Percentiles rank a stretch among this genome's conserved stretches.
Conservation (phyloP, 2,797 vertebrate species). For the Agapornis canus region DNA sequence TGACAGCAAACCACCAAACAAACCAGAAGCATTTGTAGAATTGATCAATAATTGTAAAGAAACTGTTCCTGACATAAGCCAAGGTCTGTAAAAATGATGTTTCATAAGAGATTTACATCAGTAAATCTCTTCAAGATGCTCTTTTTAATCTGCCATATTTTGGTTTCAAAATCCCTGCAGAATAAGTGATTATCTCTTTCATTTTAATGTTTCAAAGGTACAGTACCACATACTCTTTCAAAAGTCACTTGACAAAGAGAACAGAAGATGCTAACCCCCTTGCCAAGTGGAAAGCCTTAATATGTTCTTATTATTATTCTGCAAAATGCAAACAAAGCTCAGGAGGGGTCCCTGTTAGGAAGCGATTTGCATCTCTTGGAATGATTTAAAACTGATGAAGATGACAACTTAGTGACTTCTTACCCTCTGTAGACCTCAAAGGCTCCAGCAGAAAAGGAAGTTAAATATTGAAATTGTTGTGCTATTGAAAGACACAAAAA, state of each 20-base stretch:
- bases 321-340: slow-evolving; percentile 51
- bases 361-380: slow-evolving; percentile 25
- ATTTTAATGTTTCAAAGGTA: not conserved
- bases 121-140: slow-evolving; percentile 37
- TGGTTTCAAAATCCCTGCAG: not conserved
- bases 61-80: not conserved
- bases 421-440: slow-evolving; percentile 3
- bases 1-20: not conserved
- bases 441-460: slow-evolving; percentile 41
- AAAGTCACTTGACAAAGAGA: slow-evolving; percentile 19
- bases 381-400: slow-evolving; percentile 2
- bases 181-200: not conserved
- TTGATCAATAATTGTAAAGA: not conserved
- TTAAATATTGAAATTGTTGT: slow-evolving; percentile 67
- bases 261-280: not conserved
- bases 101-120: not conserved
- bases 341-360: slow-evolving; percentile 14
- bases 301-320: slow-evolving; percentile 50
- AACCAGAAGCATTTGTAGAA: not conserved
- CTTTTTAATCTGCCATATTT: not conserved
- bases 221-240: not conserved
- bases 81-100: not conserved
- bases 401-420: slow-evolving; percentile 10
- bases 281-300: slow-evolving; percentile 1
- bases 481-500: slow-evolving; percentile 53